Base-by-base conservation (phyloP, 2,888 invertebrate genomes). In the Tetranychus piercei region DNA sequence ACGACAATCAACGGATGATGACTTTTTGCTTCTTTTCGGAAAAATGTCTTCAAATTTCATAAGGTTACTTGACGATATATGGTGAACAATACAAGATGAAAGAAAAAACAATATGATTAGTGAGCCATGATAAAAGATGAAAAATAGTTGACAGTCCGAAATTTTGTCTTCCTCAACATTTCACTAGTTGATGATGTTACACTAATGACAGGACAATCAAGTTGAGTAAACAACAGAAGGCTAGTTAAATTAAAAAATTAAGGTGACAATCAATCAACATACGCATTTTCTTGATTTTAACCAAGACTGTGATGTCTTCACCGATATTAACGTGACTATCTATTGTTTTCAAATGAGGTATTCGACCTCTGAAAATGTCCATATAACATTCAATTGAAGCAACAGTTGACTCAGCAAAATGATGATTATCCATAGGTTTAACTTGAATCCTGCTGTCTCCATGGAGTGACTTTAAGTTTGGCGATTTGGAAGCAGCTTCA, bases 241-340 rank as follows among this genome's bases (percentile, higher is more conserved):
- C 34, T 4, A 34, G 3, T 34, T 34, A 34, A 34, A 34, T 34
- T 15, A 55, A 55, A 2, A 15, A 55, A 55, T 55, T 15, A 55
- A 55, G 15, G 55, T 55, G 55, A 7, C 55, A 55, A 34, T 34
- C 34, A 34, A 34, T 34, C 34, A 34, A 34, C 73, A 80, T 81
- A 87, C 88, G 86, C 79, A 88, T 73, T 44, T 78, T 73, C 43
- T 76, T 77, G 5, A 79, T 77, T 77, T 79, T 79, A 44, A 80
- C 76, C 18, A 80, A 74, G 76, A 80, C 77, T 11, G 80, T 80
- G 1, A 80, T 77, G 72, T 80, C 78, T 75, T 80, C 79, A 6
- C 80, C 80, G 18, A 80, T 79, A 45, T 78, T 73, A 15, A 80
- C 78, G 71, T 75, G 76, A 43, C 77, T 75, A 22, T 77, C 76